Conservation (phyloP, 2,113 vertebrate species). For the Embiotoca jacksoni region DNA sequence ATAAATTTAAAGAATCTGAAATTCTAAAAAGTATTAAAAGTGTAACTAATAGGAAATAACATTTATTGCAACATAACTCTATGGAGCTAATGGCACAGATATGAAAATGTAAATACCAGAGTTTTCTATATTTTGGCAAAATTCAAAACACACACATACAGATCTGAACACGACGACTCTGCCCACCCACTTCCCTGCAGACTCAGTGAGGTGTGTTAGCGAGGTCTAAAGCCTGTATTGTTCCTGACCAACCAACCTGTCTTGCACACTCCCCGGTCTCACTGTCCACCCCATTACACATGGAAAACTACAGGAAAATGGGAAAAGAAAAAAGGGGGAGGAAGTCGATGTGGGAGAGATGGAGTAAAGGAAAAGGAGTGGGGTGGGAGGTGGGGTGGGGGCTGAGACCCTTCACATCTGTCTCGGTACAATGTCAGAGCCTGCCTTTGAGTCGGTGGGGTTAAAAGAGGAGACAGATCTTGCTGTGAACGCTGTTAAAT, state of each 20-base stretch:
- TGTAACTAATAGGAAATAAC: neutral
- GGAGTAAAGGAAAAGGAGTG: conserved; percentile 12
- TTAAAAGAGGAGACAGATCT: conserved; percentile 83
- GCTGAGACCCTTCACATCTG: conserved; percentile 76
- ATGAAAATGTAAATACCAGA: neutral
- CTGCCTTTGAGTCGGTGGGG: conserved; percentile 80
- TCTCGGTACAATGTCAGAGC: conserved; percentile 79
- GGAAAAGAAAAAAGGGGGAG: conserved; percentile 50
- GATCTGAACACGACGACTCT: conserved; percentile 23
- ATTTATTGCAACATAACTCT: neutral
- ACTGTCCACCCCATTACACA: conserved; percentile 77
- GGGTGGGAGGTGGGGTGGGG: neutral
- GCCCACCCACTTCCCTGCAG: conserved; percentile 54
- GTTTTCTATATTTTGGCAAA: neutral
- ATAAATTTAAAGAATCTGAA: neutral
- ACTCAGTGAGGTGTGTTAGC: conserved; percentile 77
- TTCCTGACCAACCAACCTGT: conserved; percentile 81
- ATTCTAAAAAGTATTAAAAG: neutral
- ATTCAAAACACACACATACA: neutral
- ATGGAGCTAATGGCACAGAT: neutral
- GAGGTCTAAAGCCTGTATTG: conserved; percentile 77
- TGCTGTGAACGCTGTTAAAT: conserved; percentile 84
- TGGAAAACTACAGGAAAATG: conserved; percentile 69
- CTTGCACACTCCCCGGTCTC: conserved; percentile 60
- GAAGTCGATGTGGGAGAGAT: conserved; percentile 35